Conservation (phyloP, 2,113 vertebrate genomes). For the Corvus hawaiiensis region DNA sequence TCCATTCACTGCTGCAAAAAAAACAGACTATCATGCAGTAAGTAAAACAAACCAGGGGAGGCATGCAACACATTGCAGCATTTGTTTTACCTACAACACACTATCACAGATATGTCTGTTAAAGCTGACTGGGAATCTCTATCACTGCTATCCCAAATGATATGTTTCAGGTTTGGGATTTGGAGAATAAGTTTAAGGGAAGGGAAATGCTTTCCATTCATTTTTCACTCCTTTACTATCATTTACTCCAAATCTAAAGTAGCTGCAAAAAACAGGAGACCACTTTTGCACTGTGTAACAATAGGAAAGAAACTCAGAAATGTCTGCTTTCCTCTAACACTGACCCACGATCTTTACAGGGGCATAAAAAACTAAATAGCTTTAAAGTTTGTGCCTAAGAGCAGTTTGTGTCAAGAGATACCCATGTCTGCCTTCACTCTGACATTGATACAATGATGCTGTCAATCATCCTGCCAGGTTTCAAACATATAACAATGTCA, state of each 20-base stretch:
- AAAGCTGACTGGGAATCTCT: not conserved
- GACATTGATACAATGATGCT: not conserved
- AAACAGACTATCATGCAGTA: not conserved
- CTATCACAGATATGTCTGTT: not conserved
- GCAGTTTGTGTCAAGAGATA: not conserved
- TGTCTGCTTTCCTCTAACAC: not conserved
- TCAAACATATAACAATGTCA: not conserved
- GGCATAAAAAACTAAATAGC: not conserved
- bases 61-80: not conserved
- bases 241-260: not conserved
- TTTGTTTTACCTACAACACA: not conserved
- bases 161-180: not conserved
- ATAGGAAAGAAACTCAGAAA: not conserved
- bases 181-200: not conserved
- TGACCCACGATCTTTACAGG: not conserved
- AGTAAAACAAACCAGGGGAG: conserved; percentile 3
- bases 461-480: not conserved
- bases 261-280: not conserved
- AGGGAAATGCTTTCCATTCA: not conserved
- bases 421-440: not conserved
- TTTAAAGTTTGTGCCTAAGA: not conserved
- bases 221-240: not conserved
- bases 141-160: not conserved
- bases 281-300: not conserved
- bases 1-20: not conserved